Evolutionary conservation across 2,888 invertebrate genomes (phyloP), one percentile per base, ranked within the genome.

Genomic region (Noctua janthe): DNA sequence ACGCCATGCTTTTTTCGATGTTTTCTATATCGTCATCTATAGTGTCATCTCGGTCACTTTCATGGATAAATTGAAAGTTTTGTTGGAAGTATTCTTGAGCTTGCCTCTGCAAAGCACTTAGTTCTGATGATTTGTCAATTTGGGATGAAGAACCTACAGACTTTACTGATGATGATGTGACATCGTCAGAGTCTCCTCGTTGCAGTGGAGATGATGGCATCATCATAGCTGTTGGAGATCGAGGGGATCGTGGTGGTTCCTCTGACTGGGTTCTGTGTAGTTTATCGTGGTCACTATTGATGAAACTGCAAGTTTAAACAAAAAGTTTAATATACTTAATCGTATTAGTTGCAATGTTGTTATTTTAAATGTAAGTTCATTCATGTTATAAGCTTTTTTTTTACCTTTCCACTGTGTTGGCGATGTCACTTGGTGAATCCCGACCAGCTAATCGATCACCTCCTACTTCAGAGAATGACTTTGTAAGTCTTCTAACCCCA

Each of bases 261-360:
- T 99, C 99, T 67, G 98, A 98, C 94, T 98, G 98, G 0, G 99
- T 98, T 91, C 99, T 97, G 91, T 98, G 98, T 75, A 99, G 96
- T 87, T 98, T 98, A 88, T 98, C 98, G 91, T 98, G 99, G 47
- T 98, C 98, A 47, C 94, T 90, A 73, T 92, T 93, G 76, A 95
- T 94, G 67, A 96, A 95, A 89, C 97, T 97, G 92, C 13, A 92
- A 93, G 80, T 71, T 7, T 49, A 2, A 1, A 29, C 2, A 54
- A 49, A 59, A 20, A n/a, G n/a, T 62, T 39, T 8, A 51, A 49
- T 62, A 49, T 49, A 13, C 47, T 8, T 47, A 20, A 74, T 8
- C 17, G 17, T 59, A 49, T 20, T 10, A 39, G 39, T 66, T 67
- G 23, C 11, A 51, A 35, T 47, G 47, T 15, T 29, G 29, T 29